phyloP scores from a whole-genome alignment of 92 coral and sea anemone species.

The Phenganax subtilis region DNA sequence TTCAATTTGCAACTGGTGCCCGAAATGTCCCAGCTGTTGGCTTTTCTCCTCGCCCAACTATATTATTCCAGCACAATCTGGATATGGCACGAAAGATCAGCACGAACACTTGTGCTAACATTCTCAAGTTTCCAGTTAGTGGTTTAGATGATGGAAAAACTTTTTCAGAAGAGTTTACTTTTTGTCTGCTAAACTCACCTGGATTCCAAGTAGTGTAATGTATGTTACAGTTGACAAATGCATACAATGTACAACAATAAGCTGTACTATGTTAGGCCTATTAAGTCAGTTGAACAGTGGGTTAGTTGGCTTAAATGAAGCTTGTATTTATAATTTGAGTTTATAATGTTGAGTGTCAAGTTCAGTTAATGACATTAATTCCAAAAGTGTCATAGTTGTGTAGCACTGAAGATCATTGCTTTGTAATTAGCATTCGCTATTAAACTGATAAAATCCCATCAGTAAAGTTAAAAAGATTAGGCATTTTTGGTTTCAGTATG shows the following conservation, averaged over 20 bases:
- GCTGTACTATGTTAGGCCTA: no score
- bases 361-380: background rate
- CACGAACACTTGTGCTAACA: conserved; percentile 51
- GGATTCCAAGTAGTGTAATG: conserved; percentile 48
- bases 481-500: no score
- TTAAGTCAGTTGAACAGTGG: no score
- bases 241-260: background rate
- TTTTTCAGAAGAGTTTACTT: conserved; percentile 48
- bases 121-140: conserved; percentile 48
- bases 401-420: conserved; percentile 3
- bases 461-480: background rate
- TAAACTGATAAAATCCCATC: background rate
- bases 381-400: background rate
- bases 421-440: no score
- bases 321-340: no score
- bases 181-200: conserved; percentile 53
- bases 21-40: conserved; percentile 51
- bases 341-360: background rate
- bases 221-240: background rate
- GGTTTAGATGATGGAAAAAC: conserved; percentile 37
- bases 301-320: no score
- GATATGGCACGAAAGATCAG: conserved; percentile 32
- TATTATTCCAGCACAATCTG: conserved; percentile 36
- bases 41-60: conserved; percentile 52
- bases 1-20: conserved; percentile 59